These are phyloP conservation scores for Sternarchorhynchus goeldii DNA, from an alignment of 2,797 vertebrate species.

Conservation along the genomic window DNA sequence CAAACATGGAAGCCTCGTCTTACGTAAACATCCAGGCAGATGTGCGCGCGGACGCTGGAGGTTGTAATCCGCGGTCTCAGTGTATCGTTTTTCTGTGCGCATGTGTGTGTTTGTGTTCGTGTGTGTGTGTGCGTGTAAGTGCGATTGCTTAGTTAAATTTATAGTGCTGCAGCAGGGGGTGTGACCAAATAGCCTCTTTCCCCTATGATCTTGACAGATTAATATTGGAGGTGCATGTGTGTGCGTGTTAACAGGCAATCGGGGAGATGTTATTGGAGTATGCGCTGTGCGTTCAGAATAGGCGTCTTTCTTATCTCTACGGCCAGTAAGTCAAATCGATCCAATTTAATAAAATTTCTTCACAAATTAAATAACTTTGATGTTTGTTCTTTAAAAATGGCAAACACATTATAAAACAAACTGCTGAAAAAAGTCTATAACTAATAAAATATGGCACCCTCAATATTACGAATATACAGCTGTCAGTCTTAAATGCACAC, in stretches of 20 bases:
- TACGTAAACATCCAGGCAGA: conserved; percentile 61
- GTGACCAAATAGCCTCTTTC: conserved; percentile 48
- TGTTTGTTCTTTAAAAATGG: too few species aligned
- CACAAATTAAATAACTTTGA: too few species aligned
- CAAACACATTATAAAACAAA: too few species aligned
- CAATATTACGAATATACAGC: too few species aligned
- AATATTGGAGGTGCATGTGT: conserved; percentile 28
- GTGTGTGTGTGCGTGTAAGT: conserved; percentile 14
- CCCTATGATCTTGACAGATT: conserved; percentile 49
- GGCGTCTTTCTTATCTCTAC: too few species aligned
- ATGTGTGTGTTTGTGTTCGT: background rate
- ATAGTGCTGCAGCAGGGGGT: conserved; percentile 52
- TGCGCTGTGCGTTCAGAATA: conserved; percentile 7
- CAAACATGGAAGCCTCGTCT: conserved; percentile 1
- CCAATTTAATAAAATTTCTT: too few species aligned
- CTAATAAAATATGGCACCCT: too few species aligned
- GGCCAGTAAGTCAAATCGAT: too few species aligned
- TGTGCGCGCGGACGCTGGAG: conserved; percentile 54
- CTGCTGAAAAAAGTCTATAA: too few species aligned
- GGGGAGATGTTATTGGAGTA: background rate
- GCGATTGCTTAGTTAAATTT: conserved; percentile 47
- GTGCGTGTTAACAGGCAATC: background rate
- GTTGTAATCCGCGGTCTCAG: conserved; percentile 55
- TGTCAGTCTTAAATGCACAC: too few species aligned
- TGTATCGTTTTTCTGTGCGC: conserved; percentile 7